phyloP scores from a whole-genome alignment of 2,888 invertebrate species.

The Caenorhabditis zanzibari region DNA sequence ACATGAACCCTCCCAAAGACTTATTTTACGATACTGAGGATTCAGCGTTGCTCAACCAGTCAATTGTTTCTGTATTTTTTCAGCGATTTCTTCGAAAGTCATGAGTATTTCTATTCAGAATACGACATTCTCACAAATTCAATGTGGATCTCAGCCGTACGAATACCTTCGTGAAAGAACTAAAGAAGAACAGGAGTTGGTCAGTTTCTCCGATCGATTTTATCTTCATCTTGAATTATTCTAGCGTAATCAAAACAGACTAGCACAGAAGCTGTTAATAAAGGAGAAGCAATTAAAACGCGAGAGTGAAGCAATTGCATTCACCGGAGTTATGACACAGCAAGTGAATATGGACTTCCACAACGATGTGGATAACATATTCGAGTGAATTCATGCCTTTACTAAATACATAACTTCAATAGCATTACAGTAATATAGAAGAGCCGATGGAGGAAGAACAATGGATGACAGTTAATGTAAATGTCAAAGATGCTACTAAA shows the following conservation, averaged over 20 bases:
- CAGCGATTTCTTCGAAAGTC: background rate
- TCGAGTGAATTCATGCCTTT: background rate
- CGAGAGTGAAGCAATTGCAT: background rate
- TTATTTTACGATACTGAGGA: background rate
- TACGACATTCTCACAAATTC: constrained; percentile 23
- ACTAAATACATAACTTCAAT: background rate
- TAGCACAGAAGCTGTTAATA: background rate
- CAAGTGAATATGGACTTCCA: background rate
- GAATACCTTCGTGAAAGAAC: constrained; percentile 31
- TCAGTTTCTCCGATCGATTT: background rate
- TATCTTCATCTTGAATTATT: background rate
- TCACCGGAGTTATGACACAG: background rate
- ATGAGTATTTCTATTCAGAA: background rate
- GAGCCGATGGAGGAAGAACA: background rate
- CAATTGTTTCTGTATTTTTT: background rate
- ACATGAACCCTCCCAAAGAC: background rate
- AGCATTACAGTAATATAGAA: background rate
- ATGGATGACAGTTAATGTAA: constrained; percentile 3
- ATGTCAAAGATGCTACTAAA: background rate
- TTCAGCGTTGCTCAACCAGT: constrained; percentile 4
- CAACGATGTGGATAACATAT: background rate
- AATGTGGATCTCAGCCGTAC: constrained; percentile 11
- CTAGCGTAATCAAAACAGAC: constrained; percentile 10
- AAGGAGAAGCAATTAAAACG: background rate
- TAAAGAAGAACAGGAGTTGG: constrained; percentile 31